Evolutionary conservation across 2,113 vertebrate species (phyloP), one percentile per base, ranked within the genome.

Genomic region (Jaculus jaculus): DNA sequence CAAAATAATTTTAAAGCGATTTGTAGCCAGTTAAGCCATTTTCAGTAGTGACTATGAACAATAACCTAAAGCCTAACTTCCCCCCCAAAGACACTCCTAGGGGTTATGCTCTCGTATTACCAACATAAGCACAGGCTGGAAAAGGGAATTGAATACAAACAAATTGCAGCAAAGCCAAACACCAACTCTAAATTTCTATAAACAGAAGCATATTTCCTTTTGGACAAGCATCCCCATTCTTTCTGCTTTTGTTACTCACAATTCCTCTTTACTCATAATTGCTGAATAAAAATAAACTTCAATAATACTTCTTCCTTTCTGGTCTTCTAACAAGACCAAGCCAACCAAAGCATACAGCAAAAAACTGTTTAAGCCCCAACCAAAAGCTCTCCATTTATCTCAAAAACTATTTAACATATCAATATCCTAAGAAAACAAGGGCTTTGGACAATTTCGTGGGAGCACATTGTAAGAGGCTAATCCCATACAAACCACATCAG

Each of bases 151-250:
- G 93, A 93, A 84, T 68, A 69, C 54, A 91, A 88, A 94, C 85
- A 37, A 93, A 95, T 89, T 84, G 91, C 94, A 91, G 32, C 69
- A 91, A 93, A 92, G 17, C n/a, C 93, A 85, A 95, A 32, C 84
- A 92, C 85, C 73, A 94, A 90, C 72, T 77, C 3, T 20, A 88
- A 89, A 23, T 51, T 34, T 81, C 90, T 92, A 63, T 37, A 95
- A 92, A 37, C 66, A 94, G 68, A 94, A 81, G 73, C 66, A 65
- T 47, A n/a, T 60, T 74, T 89, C 82, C 73, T 94, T 82, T 91
- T 84, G 74, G 66, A 91, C 75, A 96, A 93, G 89, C 74, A 72
- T 1, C 60, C 15, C 72, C 11, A 75, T 63, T 85, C n/a, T 51
- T 85, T 82, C 85, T 87, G 47, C 66, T n/a, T 92, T 82, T 80